Conservation (phyloP, 2,113 vertebrate genomes). For the Sphaerodactylus townsendi region DNA sequence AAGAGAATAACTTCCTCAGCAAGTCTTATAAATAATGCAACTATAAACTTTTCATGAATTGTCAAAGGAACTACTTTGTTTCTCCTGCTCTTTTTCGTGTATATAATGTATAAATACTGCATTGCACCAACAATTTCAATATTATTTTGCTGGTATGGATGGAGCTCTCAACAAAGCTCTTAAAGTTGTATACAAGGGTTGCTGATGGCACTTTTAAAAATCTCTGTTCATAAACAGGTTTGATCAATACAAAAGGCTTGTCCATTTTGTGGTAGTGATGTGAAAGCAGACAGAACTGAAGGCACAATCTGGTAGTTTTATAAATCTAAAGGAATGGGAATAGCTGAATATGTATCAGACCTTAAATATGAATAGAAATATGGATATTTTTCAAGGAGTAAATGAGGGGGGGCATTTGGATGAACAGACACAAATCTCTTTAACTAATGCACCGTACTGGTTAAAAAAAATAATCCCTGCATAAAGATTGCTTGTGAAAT, state of each 20-base stretch:
- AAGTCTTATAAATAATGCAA: slow-evolving; percentile 25
- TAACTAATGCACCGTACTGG: background rate
- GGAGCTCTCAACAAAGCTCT: background rate
- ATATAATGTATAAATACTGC: background rate
- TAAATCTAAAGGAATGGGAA: background rate
- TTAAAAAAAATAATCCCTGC: background rate
- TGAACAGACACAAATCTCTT: background rate
- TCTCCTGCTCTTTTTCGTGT: background rate
- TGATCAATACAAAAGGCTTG: background rate
- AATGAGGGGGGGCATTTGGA: background rate
- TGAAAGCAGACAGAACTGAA: background rate
- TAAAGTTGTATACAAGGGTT: background rate
- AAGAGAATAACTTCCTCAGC: slow-evolving; percentile 11
- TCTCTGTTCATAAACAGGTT: background rate
- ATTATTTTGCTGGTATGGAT: background rate
- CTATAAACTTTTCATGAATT: slow-evolving; percentile 21
- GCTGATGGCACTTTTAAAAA: background rate
- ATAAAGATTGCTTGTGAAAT: rapidly evolving
- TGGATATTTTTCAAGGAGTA: background rate
- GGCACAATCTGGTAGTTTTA: background rate
- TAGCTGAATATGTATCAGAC: background rate
- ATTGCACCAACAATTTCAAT: background rate
- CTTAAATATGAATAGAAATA: background rate
- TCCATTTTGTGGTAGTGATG: background rate
- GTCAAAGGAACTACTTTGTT: background rate